Evolutionary conservation across 2,888 invertebrate genomes (phyloP), one percentile per base, ranked within the genome.

Genomic region (Plebejus argus): DNA sequence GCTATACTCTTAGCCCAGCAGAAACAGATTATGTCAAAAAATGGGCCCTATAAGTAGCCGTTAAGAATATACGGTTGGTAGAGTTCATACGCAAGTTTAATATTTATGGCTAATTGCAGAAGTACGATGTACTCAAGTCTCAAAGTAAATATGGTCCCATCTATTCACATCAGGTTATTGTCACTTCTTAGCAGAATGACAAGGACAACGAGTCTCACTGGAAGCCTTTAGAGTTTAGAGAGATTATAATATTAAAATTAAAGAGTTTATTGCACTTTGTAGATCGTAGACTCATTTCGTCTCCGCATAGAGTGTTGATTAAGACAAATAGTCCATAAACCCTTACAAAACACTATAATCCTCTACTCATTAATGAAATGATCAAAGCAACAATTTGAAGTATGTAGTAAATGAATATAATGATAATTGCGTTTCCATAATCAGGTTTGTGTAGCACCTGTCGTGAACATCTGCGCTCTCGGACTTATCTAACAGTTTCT

Each of bases 391-490:
- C 10, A 23, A 61, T 61, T 61, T 61, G 15, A 70, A 35, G 0
- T 70, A 35, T 70, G 35, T 18, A 33, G 18, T 18, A 35, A 70
- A 28, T 35, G n/a, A 72, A 23, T 72, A 20, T n/a, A 2, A 20
- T 53, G 53, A 53, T 61, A 49, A 72, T 72, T 72, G 45, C 12
- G 15, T 49, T 72, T 72, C 72, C 72, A 39, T 23, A 20, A 72
- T 72, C 72, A 72, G 20, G 72, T 72, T 72, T 72, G 15, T 10
- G 20, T 20, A 20, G 72, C 72, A 72, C 72, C 72, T 72, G 72
- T 45, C 10, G 23, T 23, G 72, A 23, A 49, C 72, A 72, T 45
- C 72, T 72, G 72, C 71, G 35, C 45, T 39, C 71, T 23, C 23
- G 45, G 23, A 5, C 39, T 45, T 45, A 39, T 45, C 45, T 45